phyloP scores from a whole-genome alignment of 2,888 invertebrate genomes.

The Temnothorax ravouxi region DNA sequence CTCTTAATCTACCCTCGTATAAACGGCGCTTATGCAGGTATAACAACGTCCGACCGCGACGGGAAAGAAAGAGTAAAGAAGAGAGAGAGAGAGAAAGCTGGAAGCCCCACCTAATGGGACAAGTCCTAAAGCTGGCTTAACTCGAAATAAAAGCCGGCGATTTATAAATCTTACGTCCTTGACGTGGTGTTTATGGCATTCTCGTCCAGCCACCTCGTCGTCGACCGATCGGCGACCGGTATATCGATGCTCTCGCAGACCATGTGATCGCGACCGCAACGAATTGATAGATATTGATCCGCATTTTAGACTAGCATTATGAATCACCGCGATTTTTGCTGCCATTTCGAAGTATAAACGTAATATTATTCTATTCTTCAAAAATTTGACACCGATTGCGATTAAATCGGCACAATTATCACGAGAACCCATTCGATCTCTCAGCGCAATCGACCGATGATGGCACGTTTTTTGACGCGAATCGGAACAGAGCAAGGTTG shows the following conservation, averaged over 20 bases:
- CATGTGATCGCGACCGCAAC: background rate
- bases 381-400: background rate
- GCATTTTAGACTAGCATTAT: background rate
- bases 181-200: constrained; percentile 67
- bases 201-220: constrained; percentile 48
- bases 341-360: background rate
- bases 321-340: background rate
- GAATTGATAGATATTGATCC: background rate
- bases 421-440: background rate
- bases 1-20: constrained; percentile 77
- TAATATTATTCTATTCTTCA: background rate
- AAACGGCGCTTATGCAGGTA: constrained; percentile 56
- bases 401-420: background rate
- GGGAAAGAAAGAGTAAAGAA: constrained; percentile 53
- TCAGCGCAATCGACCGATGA: background rate
- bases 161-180: constrained; percentile 80
- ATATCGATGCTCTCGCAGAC: background rate
- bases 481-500: constrained; percentile 40
- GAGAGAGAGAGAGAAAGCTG: constrained; percentile 53
- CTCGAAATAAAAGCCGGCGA: constrained; percentile 80
- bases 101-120: constrained; percentile 79
- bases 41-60: constrained; percentile 53
- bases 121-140: constrained; percentile 81
- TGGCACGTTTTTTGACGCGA: background rate
- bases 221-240: constrained; percentile 28